These are phyloP conservation scores for Melanostoma mellinum DNA, from an alignment of 2,888 invertebrate genomes.

Conservation along the genomic window DNA sequence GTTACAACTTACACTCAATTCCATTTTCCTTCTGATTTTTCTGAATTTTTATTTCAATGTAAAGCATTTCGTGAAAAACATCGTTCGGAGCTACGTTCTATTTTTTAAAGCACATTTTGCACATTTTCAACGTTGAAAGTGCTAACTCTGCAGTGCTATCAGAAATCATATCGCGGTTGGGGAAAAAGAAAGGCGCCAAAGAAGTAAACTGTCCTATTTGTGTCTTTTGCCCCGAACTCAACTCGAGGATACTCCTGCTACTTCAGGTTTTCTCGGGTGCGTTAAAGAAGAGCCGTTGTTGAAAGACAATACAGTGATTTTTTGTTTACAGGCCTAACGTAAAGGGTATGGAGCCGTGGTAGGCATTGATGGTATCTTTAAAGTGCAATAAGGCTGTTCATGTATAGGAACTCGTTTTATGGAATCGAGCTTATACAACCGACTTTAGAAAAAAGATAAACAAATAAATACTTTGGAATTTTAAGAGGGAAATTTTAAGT, in stretches of 20 bases:
- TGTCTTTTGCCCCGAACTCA: constrained; percentile 58
- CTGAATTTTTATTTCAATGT: no score
- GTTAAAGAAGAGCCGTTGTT: constrained; percentile 48
- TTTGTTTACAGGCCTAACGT: constrained; percentile 14
- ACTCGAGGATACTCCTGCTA: constrained; percentile 62
- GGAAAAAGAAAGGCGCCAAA: constrained; percentile 13
- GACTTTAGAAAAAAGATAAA: no score
- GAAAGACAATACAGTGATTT: constrained; percentile 51
- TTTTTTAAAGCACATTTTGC: constrained; percentile 63
- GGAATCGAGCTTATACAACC: no score
- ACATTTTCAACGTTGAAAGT: not conserved
- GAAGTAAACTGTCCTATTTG: constrained; percentile 70
- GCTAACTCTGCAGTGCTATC: not conserved
- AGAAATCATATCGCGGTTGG: constrained; percentile 29
- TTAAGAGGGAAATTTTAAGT: no score
- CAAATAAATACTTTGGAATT: no score
- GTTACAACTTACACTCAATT: no score
- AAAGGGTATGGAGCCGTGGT: constrained; percentile 4
- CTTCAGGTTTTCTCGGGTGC: constrained; percentile 54
- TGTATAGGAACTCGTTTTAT: constrained; percentile 21
- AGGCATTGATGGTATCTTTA: constrained; percentile 47
- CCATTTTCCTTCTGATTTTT: no score
- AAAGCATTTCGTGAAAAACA: no score
- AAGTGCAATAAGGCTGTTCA: constrained; percentile 24
- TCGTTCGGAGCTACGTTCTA: not conserved